Evolutionary conservation across 2,797 vertebrate genomes (phyloP), one percentile per base, ranked within the genome.

Genomic region (Fundulus diaphanus): DNA sequence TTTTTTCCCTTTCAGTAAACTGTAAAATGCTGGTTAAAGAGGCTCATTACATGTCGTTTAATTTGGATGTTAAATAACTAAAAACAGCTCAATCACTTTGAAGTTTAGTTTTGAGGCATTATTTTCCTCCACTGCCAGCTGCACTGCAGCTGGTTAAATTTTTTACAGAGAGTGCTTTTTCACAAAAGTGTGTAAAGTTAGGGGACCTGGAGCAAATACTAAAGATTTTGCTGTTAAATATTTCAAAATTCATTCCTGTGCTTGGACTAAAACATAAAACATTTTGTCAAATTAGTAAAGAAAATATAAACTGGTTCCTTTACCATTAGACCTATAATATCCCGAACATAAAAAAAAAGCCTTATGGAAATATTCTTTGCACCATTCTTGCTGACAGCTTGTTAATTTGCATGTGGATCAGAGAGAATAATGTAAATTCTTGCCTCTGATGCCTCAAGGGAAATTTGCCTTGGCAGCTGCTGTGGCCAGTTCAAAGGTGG

Each of bases 391-490:
- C 27, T 56, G n/a, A 7, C 12, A 66, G 63, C 42, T 42, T 78
- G 78, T 82, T 76, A 75, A 85, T 85, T 77, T 77, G 77, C 59
- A 56, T 56, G 54, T 68, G 68, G 80, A 88, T 90, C 79, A 78
- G 82, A 86, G 65, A 85, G 87, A 91, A 87, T 27, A 29, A 56
- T 56, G 67, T 73, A 77, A 29, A 84, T 65, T 66, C 44, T 37
- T 70, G 72, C 49, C 78, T 85, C 79, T 79, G 77, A 90, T 80
- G 73, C 82, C n/a, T n/a, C 74, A 82, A 68, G 49, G 52, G 51
- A 82, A 73, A 92, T 92, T 91, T 89, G 85, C 81, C 81, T 42
- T 0, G 29, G 80, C 76, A 77, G n/a, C n/a, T n/a, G n/a, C n/a
- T n/a, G n/a, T n/a, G n/a, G n/a, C n/a, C n/a, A n/a, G n/a, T n/a